These are phyloP conservation scores for Crematogaster levior DNA, from an alignment of 2,888 invertebrate species.

Conservation along the genomic window DNA sequence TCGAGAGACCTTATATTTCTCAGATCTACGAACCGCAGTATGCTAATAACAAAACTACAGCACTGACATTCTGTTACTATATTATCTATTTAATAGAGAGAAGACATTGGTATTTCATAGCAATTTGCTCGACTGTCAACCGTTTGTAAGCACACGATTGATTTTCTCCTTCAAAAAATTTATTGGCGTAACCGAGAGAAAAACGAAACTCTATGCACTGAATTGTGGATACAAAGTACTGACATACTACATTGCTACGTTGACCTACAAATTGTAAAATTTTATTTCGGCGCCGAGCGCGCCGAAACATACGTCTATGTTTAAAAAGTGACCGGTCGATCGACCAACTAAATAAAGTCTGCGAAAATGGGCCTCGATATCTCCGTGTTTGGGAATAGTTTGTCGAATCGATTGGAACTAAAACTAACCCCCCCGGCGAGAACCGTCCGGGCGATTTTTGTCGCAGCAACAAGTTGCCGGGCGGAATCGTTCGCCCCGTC, in stretches of 20 bases:
- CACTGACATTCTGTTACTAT: background rate
- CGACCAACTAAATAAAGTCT: constrained; percentile 68
- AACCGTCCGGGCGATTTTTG: constrained; percentile 75
- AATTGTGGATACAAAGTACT: constrained; percentile 1
- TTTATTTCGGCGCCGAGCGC: constrained; percentile 14
- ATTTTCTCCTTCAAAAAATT: constrained; percentile 7
- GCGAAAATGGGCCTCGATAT: constrained; percentile 64
- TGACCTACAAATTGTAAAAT: constrained; percentile 27
- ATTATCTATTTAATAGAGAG: constrained; percentile 17
- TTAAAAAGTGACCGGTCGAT: constrained; percentile 26
- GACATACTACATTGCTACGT: background rate
- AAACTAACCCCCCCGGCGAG: constrained; percentile 70
- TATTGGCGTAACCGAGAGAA: background rate
- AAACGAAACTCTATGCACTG: background rate
- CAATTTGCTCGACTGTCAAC: background rate
- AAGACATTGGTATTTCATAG: background rate
- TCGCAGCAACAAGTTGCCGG: constrained; percentile 78
- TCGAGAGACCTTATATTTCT: background rate
- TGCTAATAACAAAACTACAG: background rate
- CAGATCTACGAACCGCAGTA: background rate
- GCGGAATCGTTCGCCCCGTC: constrained; percentile 65
- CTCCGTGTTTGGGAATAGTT: constrained; percentile 67
- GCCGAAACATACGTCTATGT: background rate
- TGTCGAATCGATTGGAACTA: constrained; percentile 71
- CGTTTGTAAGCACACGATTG: background rate